A percentile compares a stretch with the other conserved stretches of the same genome.
These are phyloP conservation scores for Agrilus cyanescens DNA, from an alignment of 2,888 invertebrate species.

Conservation along the genomic window DNA sequence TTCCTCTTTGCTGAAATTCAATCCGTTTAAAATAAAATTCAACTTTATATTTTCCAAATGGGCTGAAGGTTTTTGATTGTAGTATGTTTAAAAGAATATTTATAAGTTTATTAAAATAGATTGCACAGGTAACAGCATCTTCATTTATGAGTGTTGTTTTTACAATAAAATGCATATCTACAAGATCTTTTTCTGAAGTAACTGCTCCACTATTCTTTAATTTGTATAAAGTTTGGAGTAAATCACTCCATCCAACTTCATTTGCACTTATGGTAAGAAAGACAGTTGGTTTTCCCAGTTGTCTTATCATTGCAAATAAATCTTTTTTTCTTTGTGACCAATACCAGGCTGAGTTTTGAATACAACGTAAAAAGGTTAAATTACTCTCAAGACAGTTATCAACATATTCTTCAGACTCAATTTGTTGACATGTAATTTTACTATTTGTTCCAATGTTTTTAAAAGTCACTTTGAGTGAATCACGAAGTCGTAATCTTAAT, in stretches of 20 bases:
- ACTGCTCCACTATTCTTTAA: slow-evolving; percentile 11
- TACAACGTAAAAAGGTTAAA: no score
- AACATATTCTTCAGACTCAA: no score
- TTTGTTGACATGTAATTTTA: no score
- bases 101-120: slow-evolving; percentile 29
- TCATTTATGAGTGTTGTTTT: slow-evolving; percentile 22
- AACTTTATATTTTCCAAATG: slow-evolving; percentile 23
- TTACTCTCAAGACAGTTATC: no score
- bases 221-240: slow-evolving; percentile 19
- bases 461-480: no score
- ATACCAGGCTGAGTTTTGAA: no score
- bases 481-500: no score
- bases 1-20: slow-evolving; percentile 27
- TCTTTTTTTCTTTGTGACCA: slow-evolving; percentile 8
- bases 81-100: slow-evolving; percentile 20
- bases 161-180: slow-evolving; percentile 13
- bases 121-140: slow-evolving; percentile 23
- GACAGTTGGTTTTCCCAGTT: slow-evolving; percentile 14
- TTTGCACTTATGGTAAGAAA: slow-evolving; percentile 15
- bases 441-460: no score
- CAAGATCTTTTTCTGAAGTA: slow-evolving; percentile 6
- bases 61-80: slow-evolving; percentile 21
- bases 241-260: slow-evolving; percentile 12
- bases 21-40: slow-evolving; percentile 24
- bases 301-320: slow-evolving; percentile 15